Conservation (phyloP, 2,113 vertebrate species). For the Peromyscus californicus region DNA sequence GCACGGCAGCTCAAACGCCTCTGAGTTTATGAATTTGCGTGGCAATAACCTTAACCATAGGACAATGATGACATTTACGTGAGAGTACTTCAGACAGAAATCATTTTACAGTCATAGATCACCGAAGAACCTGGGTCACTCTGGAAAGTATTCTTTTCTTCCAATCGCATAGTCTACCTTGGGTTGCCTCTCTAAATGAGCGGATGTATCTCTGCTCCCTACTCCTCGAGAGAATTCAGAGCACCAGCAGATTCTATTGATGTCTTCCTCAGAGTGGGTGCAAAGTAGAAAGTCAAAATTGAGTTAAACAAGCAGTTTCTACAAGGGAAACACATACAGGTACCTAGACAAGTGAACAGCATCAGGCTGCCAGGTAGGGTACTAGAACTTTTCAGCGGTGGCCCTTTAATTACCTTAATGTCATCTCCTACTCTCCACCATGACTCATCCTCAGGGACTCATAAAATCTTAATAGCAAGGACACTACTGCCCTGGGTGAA, state of each 20-base stretch:
- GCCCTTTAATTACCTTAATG: background rate
- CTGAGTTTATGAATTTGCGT: background rate
- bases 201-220: background rate
- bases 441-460: background rate
- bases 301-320: background rate
- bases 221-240: background rate
- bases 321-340: background rate
- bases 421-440: background rate
- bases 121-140: background rate
- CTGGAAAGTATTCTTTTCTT: background rate
- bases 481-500: background rate
- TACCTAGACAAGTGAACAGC: background rate
- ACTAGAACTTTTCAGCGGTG: background rate
- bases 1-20: background rate
- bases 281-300: conserved; percentile 1
- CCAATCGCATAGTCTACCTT: background rate
- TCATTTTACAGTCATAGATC: background rate
- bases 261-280: background rate
- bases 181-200: background rate
- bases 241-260: background rate
- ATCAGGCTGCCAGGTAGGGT: background rate
- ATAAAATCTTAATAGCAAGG: background rate
- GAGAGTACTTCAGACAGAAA: background rate
- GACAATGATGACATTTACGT: background rate
- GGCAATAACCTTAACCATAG: background rate